These are phyloP conservation scores for Patella pellucida DNA, from an alignment of 2,888 invertebrate species.

Conservation along the genomic window DNA sequence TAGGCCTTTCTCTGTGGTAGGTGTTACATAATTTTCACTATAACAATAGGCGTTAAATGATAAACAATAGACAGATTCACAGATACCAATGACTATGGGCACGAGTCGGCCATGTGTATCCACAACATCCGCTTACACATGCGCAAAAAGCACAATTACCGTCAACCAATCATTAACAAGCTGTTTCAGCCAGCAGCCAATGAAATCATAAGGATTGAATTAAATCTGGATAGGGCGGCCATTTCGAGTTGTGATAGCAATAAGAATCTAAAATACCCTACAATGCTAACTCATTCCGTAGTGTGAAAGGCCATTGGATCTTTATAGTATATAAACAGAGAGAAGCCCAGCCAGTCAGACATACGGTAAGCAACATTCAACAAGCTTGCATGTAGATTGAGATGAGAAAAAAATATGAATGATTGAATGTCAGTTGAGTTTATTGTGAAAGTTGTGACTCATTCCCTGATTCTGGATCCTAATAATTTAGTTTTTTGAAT, in stretches of 20 bases:
- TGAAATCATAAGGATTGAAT: background rate
- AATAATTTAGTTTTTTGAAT: no score
- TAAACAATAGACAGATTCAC: background rate
- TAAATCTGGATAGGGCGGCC: slow-evolving; percentile 1
- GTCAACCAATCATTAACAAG: background rate
- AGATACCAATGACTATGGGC: background rate
- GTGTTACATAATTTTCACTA: background rate
- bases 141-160: background rate
- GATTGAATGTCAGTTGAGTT: no score
- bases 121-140: slow-evolving; percentile 6
- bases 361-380: background rate
- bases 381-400: background rate
- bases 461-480: no score
- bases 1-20: background rate
- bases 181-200: background rate
- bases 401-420: background rate
- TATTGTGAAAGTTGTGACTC: no score
- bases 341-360: background rate
- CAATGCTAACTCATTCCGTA: slow-evolving; percentile 1
- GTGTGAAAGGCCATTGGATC: background rate
- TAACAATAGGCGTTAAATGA: slow-evolving; percentile 10
- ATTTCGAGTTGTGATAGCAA: slow-evolving; percentile 10
- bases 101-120: background rate
- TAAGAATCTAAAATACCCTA: background rate
- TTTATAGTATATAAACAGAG: slow-evolving; percentile 2